phyloP scores from a whole-genome alignment of 2,113 vertebrate species.

The Neogale vison region DNA sequence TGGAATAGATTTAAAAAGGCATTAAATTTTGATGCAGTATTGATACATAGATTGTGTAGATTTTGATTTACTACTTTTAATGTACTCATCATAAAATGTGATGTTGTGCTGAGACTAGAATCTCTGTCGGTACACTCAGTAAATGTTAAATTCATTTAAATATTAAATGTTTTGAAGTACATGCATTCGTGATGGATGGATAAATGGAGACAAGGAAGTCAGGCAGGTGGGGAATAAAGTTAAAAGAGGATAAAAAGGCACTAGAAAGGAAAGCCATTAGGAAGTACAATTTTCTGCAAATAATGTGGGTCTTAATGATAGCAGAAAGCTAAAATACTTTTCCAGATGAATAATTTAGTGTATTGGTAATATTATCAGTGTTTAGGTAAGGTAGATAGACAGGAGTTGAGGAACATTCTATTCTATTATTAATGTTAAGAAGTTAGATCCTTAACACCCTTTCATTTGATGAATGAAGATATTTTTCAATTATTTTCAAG shows the following conservation, averaged over 20 bases:
- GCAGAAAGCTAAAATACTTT: background rate
- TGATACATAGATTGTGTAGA: background rate
- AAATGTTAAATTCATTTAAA: background rate
- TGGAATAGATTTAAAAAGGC: background rate
- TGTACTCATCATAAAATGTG: background rate
- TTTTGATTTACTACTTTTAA: background rate
- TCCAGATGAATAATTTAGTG: background rate
- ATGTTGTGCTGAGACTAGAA: background rate
- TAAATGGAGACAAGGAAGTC: background rate
- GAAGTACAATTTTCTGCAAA: background rate
- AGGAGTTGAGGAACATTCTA: background rate
- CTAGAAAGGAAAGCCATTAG: background rate
- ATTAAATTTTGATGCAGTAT: background rate
- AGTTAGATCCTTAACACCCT: background rate
- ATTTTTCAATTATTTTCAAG: background rate
- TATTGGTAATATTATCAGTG: background rate
- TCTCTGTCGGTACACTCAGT: fast-evolving
- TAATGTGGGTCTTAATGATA: background rate
- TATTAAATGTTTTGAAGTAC: background rate
- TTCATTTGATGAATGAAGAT: background rate
- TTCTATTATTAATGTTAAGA: background rate
- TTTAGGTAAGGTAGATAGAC: background rate
- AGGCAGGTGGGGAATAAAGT: background rate
- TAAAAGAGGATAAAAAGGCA: background rate
- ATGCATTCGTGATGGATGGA: background rate